phyloP scores from a whole-genome alignment of 2,797 vertebrate species.

The Hyperoplus lanceolatus region DNA sequence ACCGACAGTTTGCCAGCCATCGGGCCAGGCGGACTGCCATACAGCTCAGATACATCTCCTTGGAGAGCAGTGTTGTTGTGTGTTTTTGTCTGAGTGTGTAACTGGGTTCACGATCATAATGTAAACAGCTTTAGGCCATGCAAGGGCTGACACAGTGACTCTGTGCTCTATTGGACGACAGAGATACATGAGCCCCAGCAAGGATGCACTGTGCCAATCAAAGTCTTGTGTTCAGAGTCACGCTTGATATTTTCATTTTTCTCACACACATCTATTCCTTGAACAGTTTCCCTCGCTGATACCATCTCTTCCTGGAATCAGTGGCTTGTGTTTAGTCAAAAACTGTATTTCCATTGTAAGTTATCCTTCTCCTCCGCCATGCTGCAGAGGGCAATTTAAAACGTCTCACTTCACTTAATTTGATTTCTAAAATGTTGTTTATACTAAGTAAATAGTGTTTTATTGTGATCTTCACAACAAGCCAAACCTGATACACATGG shows the following conservation, averaged over 20 bases:
- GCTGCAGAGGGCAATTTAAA: neutral
- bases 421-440: neutral
- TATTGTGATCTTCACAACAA: neutral
- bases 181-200: constrained; percentile 18
- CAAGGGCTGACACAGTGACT: constrained; percentile 58
- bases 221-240: constrained; percentile 13
- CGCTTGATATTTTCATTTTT: constrained; percentile 27
- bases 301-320: constrained; percentile 1
- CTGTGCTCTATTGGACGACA: constrained; percentile 45
- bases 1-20: constrained; percentile 41
- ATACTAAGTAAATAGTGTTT: neutral
- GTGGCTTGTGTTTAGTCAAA: neutral
- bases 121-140: constrained; percentile 54
- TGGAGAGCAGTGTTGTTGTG: constrained; percentile 26
- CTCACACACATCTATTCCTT: constrained; percentile 15
- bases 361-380: neutral
- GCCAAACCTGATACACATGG: neutral
- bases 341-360: neutral
- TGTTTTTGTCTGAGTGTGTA: constrained; percentile 19
- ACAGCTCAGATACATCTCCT: constrained; percentile 43
- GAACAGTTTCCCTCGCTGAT: constrained; percentile 11
- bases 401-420: neutral
- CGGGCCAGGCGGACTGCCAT: constrained; percentile 16
- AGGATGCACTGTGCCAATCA: constrained; percentile 1
- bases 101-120: constrained; percentile 42